Evolutionary conservation across 2,113 vertebrate species (phyloP).

Genomic region (Rostratula benghalensis): DNA sequence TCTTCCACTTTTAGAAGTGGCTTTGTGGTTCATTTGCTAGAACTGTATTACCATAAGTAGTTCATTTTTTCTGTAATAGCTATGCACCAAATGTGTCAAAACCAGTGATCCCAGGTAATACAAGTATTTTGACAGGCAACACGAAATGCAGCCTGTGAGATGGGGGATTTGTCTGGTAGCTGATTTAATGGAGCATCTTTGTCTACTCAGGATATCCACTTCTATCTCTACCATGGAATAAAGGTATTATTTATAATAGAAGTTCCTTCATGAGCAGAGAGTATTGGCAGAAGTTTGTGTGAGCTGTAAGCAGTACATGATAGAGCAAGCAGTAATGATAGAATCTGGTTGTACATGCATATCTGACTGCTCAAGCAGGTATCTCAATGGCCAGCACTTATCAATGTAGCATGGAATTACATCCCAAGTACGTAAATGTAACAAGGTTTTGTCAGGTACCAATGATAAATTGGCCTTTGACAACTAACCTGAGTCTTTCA

Average conservation of each 20-base stretch:
- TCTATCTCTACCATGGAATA: background rate
- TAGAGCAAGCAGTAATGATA: background rate
- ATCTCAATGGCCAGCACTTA: background rate
- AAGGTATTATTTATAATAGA: background rate
- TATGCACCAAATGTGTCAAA: background rate
- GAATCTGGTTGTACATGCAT: background rate
- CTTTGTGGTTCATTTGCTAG: background rate
- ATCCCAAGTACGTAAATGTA: background rate
- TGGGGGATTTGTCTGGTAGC: background rate
- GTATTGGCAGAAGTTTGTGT: background rate
- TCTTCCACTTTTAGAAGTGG: background rate
- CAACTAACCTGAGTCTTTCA: background rate
- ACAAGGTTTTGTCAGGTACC: background rate
- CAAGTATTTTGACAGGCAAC: background rate
- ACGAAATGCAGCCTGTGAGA: background rate
- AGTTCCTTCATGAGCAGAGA: background rate
- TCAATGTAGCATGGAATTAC: rapidly evolving
- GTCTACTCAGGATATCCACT: background rate
- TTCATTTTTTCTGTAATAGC: background rate
- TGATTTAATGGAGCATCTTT: background rate
- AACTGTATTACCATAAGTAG: background rate
- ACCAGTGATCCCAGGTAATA: background rate
- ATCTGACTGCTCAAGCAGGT: background rate
- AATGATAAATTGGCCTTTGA: background rate
- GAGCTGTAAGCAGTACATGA: background rate